Evolutionary conservation across 2,888 invertebrate genomes (phyloP).

Genomic region (Dryadula phaetusa): DNA sequence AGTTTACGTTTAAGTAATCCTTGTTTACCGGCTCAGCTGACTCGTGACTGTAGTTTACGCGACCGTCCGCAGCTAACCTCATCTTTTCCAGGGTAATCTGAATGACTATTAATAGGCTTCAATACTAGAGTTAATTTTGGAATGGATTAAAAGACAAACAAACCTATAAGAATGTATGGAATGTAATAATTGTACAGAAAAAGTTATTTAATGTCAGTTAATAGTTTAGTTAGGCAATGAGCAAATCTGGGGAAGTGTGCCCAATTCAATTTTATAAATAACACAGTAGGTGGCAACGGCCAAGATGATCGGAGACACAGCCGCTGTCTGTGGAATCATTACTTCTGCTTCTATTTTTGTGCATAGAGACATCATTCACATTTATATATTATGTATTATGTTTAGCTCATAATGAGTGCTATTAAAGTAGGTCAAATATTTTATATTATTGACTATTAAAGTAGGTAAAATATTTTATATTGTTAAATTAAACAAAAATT

Average conservation of each 20-base stretch:
- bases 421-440: slow-evolving; percentile 8
- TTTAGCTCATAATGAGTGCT: slow-evolving; percentile 2
- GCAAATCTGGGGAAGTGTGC: slow-evolving; percentile 62
- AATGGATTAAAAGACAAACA: slow-evolving; percentile 45
- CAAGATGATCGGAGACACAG: slow-evolving; percentile 59
- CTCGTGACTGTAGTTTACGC: slow-evolving; percentile 44
- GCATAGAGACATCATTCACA: slow-evolving; percentile 29
- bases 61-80: slow-evolving; percentile 47
- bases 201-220: slow-evolving; percentile 25
- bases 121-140: slow-evolving; percentile 66
- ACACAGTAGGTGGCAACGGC: slow-evolving; percentile 58
- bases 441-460: not conserved
- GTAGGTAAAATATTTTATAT: not conserved
- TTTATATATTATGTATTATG: slow-evolving; percentile 3
- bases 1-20: slow-evolving; percentile 52
- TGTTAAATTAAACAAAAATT: too few species aligned
- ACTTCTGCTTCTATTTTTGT: slow-evolving; percentile 69
- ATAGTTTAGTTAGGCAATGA: slow-evolving; percentile 24
- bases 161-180: slow-evolving; percentile 4
- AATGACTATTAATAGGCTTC: slow-evolving; percentile 71
- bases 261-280: slow-evolving; percentile 72
- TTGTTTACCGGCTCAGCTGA: slow-evolving; percentile 65
- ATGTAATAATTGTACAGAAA: slow-evolving; percentile 7
- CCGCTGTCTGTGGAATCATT: slow-evolving; percentile 63
- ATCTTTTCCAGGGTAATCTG: slow-evolving; percentile 74